Evolutionary conservation across 2,113 vertebrate genomes (phyloP).

Genomic region (Chamaea fasciata): DNA sequence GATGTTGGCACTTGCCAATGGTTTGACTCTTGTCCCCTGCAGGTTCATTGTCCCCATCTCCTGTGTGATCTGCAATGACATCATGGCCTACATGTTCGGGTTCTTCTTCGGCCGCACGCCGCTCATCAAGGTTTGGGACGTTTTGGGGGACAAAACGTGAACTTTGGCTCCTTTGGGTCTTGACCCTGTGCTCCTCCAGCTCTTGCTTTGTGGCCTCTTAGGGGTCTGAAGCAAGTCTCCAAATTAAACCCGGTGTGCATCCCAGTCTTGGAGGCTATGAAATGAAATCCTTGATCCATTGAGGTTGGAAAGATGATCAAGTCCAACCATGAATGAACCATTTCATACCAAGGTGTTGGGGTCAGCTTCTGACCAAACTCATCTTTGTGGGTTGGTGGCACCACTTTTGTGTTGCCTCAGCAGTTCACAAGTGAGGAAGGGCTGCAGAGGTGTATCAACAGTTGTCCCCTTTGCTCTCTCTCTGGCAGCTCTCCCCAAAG

Average conservation of each 20-base stretch:
- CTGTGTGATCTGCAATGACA: slow-evolving; percentile 99
- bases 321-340: accelerated
- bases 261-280: background rate
- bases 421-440: background rate
- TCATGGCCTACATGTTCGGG: slow-evolving; percentile 99
- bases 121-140: slow-evolving; percentile 87
- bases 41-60: slow-evolving; percentile 99
- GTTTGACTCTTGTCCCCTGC: background rate
- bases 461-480: background rate
- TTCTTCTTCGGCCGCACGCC: slow-evolving; percentile 99
- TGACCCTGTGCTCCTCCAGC: background rate
- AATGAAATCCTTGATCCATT: background rate
- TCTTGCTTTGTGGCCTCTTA: background rate
- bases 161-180: background rate
- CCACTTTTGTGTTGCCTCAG: background rate
- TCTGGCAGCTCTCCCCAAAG: slow-evolving; percentile 91
- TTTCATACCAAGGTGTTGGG: accelerated
- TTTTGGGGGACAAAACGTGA: accelerated
- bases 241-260: background rate
- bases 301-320: background rate
- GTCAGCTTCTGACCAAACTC: background rate
- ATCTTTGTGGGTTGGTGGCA: background rate
- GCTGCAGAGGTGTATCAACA: background rate
- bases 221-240: background rate
- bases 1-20: background rate